phyloP scores from a whole-genome alignment of 1,140 invertebrate genomes.

The Trachelipus rathkii region DNA sequence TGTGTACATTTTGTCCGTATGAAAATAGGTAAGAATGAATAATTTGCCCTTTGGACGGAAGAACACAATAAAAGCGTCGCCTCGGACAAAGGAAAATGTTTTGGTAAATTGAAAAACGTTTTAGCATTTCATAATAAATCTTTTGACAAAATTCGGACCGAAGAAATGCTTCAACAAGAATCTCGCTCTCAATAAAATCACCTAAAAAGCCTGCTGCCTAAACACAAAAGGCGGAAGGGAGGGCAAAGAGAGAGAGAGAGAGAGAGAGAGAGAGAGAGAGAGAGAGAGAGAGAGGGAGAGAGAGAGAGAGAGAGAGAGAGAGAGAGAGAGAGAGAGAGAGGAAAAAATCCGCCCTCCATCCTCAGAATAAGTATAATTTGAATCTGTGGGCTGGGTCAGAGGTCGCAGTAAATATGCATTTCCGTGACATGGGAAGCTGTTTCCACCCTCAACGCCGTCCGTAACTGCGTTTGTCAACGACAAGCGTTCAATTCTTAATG shows the following conservation, averaged over 20 bases:
- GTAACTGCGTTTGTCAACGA: too few species aligned
- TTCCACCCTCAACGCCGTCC: neutral
- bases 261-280: too few species aligned
- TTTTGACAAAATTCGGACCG: neutral
- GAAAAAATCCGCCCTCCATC: neutral
- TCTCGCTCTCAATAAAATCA: neutral
- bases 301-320: too few species aligned
- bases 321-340: too few species aligned
- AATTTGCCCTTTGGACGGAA: too few species aligned
- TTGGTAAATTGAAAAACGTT: constrained; percentile 5
- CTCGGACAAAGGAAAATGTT: neutral
- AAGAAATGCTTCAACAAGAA: neutral
- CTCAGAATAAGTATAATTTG: neutral
- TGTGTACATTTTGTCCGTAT: too few species aligned
- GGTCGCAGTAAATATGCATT: constrained; percentile 8
- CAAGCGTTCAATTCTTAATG: neutral
- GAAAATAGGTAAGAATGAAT: too few species aligned
- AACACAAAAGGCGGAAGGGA: neutral
- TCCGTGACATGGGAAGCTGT: neutral
- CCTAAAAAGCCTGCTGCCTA: neutral
- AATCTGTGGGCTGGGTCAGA: neutral
- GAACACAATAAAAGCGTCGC: neutral
- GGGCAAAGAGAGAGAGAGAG: neutral
- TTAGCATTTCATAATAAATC: constrained; percentile 1
- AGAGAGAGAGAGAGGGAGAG: too few species aligned